Conservation (phyloP, 2,113 vertebrate genomes). For the Bos indicus region DNA sequence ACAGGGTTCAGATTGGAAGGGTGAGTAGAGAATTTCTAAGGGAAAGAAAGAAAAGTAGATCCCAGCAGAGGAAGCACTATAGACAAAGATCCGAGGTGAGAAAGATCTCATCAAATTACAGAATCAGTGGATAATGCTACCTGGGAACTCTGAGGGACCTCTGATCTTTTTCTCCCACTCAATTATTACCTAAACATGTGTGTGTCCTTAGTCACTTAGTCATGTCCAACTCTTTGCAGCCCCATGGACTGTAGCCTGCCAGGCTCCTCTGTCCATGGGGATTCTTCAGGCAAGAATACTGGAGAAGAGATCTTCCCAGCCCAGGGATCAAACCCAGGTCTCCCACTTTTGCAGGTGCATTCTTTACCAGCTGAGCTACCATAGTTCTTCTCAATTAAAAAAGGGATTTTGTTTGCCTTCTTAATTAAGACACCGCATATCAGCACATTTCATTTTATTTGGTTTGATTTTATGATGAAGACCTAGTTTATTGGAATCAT, state of each 20-base stretch:
- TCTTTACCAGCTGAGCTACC: not conserved
- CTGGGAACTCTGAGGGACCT: not conserved
- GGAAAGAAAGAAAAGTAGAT: not conserved
- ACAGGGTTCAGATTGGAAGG: not conserved
- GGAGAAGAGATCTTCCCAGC: not conserved
- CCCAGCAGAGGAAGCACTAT: not conserved
- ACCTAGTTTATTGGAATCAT: not conserved
- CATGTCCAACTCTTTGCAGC: not conserved
- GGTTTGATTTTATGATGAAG: not conserved
- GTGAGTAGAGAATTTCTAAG: not conserved
- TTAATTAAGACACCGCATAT: slow-evolving; percentile 2
- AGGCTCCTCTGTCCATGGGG: not conserved
- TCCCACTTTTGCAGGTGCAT: not conserved
- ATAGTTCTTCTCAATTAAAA: not conserved
- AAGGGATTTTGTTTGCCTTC: not conserved
- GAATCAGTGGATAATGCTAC: not conserved
- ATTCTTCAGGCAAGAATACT: not conserved
- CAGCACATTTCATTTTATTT: not conserved
- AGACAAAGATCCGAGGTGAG: not conserved
- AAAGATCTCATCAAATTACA: not conserved
- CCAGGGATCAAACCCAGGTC: not conserved
- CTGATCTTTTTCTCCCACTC: not conserved
- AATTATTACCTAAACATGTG: not conserved
- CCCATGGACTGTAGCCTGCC: not conserved
- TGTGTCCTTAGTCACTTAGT: not conserved